These are phyloP conservation scores for Xiphias gladius DNA, from an alignment of 2,113 vertebrate genomes.

Conservation along the genomic window DNA sequence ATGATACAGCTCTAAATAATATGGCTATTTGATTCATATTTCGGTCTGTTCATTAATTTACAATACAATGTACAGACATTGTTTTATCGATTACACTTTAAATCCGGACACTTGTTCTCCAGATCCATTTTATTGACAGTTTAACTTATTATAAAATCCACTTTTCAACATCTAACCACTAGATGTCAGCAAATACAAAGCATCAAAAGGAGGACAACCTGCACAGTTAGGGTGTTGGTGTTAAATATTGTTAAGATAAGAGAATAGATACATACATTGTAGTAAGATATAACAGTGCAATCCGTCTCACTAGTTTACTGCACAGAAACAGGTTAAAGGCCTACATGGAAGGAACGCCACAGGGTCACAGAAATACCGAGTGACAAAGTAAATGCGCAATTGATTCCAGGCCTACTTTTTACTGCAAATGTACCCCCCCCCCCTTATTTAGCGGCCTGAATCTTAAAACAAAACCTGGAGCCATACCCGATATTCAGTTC, in stretches of 20 bases:
- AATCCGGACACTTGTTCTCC: not conserved
- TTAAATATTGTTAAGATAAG: not conserved
- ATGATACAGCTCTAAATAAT: too few species aligned
- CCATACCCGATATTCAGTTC: not conserved
- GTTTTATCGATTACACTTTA: too few species aligned
- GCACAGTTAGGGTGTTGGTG: too few species aligned
- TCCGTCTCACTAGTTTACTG: not conserved
- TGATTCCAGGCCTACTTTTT: not conserved
- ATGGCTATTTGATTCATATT: too few species aligned
- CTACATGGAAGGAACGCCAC: not conserved
- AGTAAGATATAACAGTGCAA: not conserved
- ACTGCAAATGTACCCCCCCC: not conserved
- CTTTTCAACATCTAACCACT: slow-evolving; percentile 38
- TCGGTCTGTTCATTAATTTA: not conserved
- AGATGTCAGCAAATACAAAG: slow-evolving; percentile 78
- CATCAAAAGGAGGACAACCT: not conserved
- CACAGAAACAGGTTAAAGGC: not conserved
- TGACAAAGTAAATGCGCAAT: not conserved
- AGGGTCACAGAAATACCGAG: not conserved
- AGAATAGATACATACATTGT: not conserved
- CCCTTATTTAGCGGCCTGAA: not conserved
- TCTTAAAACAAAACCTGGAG: not conserved
- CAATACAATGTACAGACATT: not conserved
- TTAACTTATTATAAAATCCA: not conserved
- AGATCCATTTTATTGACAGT: not conserved